phyloP scores from a whole-genome alignment of 2,113 vertebrate species.

The Deroptyus accipitrinus region DNA sequence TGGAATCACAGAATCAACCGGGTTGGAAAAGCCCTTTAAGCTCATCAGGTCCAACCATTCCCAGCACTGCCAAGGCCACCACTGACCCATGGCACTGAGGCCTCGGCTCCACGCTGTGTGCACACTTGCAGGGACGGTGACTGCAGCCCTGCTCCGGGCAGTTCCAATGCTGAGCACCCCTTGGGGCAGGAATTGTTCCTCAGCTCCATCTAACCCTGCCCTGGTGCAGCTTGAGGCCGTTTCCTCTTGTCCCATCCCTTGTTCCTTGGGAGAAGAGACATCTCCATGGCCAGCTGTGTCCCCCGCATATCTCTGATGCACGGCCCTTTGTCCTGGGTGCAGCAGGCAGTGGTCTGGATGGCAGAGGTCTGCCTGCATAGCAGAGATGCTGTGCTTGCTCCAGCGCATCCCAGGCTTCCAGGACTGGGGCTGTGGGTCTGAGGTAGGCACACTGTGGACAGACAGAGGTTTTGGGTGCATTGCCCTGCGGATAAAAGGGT shows the following conservation, averaged over 20 bases:
- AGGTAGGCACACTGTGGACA: background rate
- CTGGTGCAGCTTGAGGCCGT: background rate
- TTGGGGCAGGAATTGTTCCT: background rate
- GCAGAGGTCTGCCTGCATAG: too few relatives aligned
- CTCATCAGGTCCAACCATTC: rapidly evolving
- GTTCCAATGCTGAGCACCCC: too few relatives aligned
- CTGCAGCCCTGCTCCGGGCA: too few relatives aligned
- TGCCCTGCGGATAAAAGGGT: background rate
- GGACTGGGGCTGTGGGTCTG: background rate
- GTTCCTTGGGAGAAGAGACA: background rate
- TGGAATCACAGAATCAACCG: rapidly evolving
- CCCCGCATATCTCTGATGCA: background rate
- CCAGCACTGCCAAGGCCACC: background rate
- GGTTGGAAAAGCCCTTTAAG: background rate
- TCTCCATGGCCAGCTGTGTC: background rate
- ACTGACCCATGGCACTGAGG: background rate
- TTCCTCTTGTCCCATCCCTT: background rate
- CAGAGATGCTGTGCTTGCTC: background rate
- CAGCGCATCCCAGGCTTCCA: background rate
- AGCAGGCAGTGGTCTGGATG: rapidly evolving
- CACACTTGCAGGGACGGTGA: too few relatives aligned
- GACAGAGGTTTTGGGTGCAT: background rate
- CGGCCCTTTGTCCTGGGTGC: background rate
- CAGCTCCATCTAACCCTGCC: background rate
- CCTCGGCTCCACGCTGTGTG: rapidly evolving